phyloP scores from a whole-genome alignment of 2,888 invertebrate genomes.

The Latrodectus elegans region DNA sequence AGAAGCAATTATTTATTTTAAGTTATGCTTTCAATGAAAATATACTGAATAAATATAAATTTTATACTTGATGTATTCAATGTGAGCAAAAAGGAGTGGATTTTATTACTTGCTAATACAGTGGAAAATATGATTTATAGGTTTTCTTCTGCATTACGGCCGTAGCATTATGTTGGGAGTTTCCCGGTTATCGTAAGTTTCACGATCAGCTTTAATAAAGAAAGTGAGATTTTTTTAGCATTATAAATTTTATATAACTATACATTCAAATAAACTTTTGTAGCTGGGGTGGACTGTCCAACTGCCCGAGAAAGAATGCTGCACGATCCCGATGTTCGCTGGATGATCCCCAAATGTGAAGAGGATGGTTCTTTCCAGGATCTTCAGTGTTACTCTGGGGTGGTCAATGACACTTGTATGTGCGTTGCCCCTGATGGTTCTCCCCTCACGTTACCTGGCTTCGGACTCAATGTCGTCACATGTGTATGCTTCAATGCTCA shows the following conservation, averaged over 20 bases:
- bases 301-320: constrained; percentile 29
- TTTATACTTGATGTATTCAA: too few species aligned
- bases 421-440: constrained; percentile 45
- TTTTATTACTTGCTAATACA: not conserved
- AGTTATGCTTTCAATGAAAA: too few species aligned
- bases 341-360: constrained; percentile 54
- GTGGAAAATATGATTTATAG: not conserved
- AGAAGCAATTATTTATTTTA: too few species aligned
- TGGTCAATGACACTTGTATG: constrained; percentile 25
- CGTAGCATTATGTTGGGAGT: not conserved
- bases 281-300: constrained; percentile 58
- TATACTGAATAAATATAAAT: too few species aligned
- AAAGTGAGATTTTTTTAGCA: too few species aligned
- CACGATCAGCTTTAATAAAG: too few species aligned
- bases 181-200: constrained; percentile 16
- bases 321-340: constrained; percentile 15
- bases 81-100: not conserved
- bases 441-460: constrained; percentile 41
- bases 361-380: constrained; percentile 40
- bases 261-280: not conserved
- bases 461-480: constrained; percentile 37
- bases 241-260: too few species aligned
- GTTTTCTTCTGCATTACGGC: not conserved
- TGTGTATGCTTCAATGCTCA: constrained; percentile 33
- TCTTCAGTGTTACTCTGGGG: constrained; percentile 36